These are phyloP conservation scores for Umimayanthus kanabou DNA, from an alignment of 92 coral and sea anemone species.

Conservation along the genomic window DNA sequence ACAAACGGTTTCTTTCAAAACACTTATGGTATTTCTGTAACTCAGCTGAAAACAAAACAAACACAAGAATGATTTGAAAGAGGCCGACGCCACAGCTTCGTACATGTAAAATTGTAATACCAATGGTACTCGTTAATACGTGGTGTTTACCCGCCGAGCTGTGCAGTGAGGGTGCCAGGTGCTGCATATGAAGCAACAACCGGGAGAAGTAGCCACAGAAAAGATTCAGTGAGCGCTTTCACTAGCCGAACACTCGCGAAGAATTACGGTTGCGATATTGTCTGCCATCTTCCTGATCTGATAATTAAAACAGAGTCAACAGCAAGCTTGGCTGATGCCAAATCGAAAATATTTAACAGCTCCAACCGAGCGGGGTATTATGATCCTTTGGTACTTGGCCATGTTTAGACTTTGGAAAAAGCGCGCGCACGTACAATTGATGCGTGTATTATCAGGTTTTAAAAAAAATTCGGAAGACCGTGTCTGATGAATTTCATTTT, in stretches of 20 bases:
- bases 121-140: neutral
- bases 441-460: neutral
- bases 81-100: neutral
- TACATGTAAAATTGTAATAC: neutral
- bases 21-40: neutral
- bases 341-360: neutral
- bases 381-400: neutral
- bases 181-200: neutral
- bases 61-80: neutral
- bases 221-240: neutral
- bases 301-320: conserved; percentile 12
- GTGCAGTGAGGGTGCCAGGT: neutral
- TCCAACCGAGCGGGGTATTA: conserved; percentile 18
- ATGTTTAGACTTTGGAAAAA: neutral
- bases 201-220: neutral
- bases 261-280: neutral
- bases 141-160: neutral
- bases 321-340: conserved; percentile 12
- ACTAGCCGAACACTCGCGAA: neutral
- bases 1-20: neutral
- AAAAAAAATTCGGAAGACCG: neutral
- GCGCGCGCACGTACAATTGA: neutral
- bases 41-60: conserved; percentile 7
- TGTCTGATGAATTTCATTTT: neutral
- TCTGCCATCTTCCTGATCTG: neutral